phyloP scores from a whole-genome alignment of 2,888 invertebrate species.

The Melanostoma mellinum region DNA sequence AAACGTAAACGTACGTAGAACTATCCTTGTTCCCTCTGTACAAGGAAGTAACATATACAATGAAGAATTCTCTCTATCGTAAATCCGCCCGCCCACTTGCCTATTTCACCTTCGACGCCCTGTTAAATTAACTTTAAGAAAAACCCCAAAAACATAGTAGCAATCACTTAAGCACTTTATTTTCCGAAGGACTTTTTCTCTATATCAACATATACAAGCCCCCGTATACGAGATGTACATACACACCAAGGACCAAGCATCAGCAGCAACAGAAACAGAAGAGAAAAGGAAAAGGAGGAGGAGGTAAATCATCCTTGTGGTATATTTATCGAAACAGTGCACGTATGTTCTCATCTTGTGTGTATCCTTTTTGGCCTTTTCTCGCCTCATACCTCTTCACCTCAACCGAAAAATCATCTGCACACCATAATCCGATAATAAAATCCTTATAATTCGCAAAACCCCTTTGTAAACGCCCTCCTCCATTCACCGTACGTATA shows the following conservation, averaged over 20 bases:
- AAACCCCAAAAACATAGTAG: conserved; percentile 53
- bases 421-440: conserved; percentile 73
- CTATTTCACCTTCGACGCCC: background rate
- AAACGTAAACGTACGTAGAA: conserved; percentile 6
- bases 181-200: conserved; percentile 41
- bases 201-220: conserved; percentile 16
- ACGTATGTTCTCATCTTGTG: conserved; percentile 55
- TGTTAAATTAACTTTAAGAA: conserved; percentile 63
- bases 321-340: conserved; percentile 63
- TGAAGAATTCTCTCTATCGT: too few species aligned
- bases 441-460: conserved; percentile 69
- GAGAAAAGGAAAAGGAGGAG: background rate
- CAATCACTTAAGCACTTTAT: conserved; percentile 67
- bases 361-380: conserved; percentile 62
- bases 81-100: background rate
- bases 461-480: conserved; percentile 1
- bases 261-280: background rate
- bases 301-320: conserved; percentile 18
- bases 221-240: background rate
- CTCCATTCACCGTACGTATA: too few species aligned
- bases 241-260: background rate
- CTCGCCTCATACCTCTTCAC: conserved; percentile 43
- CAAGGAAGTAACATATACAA: too few species aligned
- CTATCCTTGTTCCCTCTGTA: background rate
- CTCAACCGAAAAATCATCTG: conserved; percentile 69